These are phyloP conservation scores for Bubo blakistoni DNA, from an alignment of 2,113 vertebrate species.

Conservation along the genomic window DNA sequence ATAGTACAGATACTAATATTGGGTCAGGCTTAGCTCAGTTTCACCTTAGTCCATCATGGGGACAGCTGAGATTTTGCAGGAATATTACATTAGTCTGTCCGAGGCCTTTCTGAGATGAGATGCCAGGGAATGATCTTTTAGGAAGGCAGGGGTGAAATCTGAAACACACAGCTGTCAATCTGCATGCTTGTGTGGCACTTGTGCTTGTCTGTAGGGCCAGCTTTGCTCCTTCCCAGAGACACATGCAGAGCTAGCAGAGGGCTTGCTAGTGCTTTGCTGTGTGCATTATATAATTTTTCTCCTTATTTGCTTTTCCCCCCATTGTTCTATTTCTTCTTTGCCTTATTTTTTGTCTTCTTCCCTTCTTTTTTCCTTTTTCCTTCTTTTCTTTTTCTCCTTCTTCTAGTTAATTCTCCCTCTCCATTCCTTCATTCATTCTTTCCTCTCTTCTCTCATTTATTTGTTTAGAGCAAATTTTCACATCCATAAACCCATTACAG, in stretches of 20 bases:
- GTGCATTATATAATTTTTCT: neutral
- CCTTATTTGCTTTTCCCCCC: neutral
- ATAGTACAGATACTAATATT: neutral
- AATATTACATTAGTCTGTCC: neutral
- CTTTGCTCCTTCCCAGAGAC: neutral
- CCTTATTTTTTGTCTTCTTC: neutral
- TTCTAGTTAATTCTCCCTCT: neutral
- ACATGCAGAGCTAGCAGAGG: neutral
- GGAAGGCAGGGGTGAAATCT: neutral
- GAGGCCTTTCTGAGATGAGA: neutral
- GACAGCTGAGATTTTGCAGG: neutral
- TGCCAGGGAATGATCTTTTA: neutral
- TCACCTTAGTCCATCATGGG: neutral
- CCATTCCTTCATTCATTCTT: neutral
- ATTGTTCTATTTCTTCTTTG: neutral
- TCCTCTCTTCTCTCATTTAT: conserved; percentile 18
- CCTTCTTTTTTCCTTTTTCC: neutral
- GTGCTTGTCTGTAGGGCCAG: neutral
- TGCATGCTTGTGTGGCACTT: neutral
- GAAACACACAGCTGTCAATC: neutral
- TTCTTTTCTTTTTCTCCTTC: neutral
- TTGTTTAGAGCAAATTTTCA: conserved; percentile 61
- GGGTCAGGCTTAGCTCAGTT: neutral
- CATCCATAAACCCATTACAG: conserved; percentile 63
- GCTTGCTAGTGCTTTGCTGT: neutral